Percentiles rank a stretch among this genome's conserved stretches.
Conservation (phyloP, 2,797 vertebrate species). For the Lerista edwardsae region DNA sequence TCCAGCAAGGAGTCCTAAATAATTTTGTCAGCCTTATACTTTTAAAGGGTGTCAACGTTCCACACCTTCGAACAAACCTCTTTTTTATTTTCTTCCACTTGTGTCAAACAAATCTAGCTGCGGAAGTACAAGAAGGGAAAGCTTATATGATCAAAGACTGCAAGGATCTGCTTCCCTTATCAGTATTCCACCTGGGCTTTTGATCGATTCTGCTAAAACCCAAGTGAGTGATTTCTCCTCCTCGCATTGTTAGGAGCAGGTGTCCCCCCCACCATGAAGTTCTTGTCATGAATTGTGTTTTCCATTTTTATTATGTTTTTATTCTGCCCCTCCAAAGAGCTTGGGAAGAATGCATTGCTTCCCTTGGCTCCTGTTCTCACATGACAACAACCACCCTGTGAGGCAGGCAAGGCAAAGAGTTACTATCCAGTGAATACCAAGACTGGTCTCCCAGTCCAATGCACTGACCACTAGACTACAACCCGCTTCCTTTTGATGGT, state of each 20-base stretch:
- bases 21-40: not conserved
- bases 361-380: not conserved
- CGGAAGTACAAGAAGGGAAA: not conserved
- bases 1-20: not conserved
- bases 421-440: not conserved
- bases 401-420: not conserved
- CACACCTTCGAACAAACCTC: not conserved
- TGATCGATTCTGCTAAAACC: conserved; percentile 5
- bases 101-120: not conserved
- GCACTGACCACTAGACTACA: too few relatives aligned
- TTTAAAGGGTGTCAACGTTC: not conserved
- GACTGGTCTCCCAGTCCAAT: too few relatives aligned
- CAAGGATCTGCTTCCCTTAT: not conserved
- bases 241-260: not conserved
- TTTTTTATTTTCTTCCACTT: not conserved
- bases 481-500: too few relatives aligned
- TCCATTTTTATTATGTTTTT: not conserved
- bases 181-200: not conserved
- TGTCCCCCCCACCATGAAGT: not conserved
- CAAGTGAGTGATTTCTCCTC: not conserved
- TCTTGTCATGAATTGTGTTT: not conserved
- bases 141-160: not conserved
- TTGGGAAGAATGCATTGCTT: not conserved
- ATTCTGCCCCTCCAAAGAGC: not conserved
- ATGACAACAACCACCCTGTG: not conserved